Conservation (phyloP, 2,113 vertebrate species). For the Anas platyrhynchos region DNA sequence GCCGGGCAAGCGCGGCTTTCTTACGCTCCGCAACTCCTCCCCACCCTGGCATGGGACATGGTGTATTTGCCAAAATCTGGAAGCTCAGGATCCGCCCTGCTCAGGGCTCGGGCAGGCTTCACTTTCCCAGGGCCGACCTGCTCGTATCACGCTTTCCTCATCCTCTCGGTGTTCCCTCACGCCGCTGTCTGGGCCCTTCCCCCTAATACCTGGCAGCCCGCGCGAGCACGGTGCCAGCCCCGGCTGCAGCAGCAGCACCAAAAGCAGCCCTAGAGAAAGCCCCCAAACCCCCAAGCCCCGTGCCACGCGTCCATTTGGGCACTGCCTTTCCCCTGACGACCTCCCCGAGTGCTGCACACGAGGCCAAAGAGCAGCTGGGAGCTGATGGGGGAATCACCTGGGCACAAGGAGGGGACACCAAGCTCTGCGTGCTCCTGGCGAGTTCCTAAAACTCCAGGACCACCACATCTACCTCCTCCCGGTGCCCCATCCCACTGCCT, state of each 20-base stretch:
- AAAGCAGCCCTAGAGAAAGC: neutral
- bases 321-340: neutral
- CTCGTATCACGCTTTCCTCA: neutral
- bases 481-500: neutral
- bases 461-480: neutral
- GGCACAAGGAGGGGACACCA: neutral
- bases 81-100: constrained; percentile 22
- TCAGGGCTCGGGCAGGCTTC: neutral
- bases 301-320: neutral
- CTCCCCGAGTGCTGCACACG: neutral
- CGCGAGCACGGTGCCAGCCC: neutral
- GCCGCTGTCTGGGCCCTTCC: neutral
- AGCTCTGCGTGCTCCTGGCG: rapidly evolving
- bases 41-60: neutral
- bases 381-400: neutral
- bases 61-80: constrained; percentile 7
- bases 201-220: neutral
- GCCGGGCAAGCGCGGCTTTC: neutral
- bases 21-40: neutral
- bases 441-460: neutral
- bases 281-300: neutral
- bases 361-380: neutral
- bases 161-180: neutral
- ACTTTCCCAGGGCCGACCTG: neutral
- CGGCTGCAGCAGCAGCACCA: neutral